These are phyloP conservation scores for Apostichopus leukothele DNA, from an alignment of 53 echinoderm and acorn worm genomes.

Conservation along the genomic window DNA sequence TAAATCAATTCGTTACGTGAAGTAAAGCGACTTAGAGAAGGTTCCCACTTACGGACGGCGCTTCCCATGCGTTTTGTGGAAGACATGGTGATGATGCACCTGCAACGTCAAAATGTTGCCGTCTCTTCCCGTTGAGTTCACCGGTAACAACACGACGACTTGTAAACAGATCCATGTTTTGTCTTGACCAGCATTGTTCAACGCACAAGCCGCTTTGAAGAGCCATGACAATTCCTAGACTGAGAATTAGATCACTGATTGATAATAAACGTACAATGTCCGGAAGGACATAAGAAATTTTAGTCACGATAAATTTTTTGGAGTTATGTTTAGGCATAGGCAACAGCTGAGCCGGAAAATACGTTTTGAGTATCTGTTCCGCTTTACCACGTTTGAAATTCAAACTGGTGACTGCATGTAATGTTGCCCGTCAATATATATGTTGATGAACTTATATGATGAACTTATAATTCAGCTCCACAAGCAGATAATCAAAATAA, in stretches of 20 bases:
- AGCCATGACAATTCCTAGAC: background rate
- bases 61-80: slow-evolving; percentile 2
- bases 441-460: no score
- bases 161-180: slow-evolving; percentile 28
- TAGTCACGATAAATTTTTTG: background rate
- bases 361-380: no score
- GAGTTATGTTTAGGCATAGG: no score
- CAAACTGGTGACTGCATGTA: no score
- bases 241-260: background rate
- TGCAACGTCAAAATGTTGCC: slow-evolving; percentile 27
- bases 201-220: background rate
- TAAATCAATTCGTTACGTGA: no score
- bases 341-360: no score
- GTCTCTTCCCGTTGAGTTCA: slow-evolving; percentile 40
- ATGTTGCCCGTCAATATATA: no score
- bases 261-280: background rate
- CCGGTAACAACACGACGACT: background rate
- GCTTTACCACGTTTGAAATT: no score
- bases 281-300: background rate
- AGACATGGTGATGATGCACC: background rate
- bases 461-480: no score
- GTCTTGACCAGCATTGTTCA: background rate
- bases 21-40: no score
- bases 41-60: background rate
- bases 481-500: no score